Base-by-base conservation (phyloP, 1,140 invertebrate genomes). In the Aphis craccivora region DNA sequence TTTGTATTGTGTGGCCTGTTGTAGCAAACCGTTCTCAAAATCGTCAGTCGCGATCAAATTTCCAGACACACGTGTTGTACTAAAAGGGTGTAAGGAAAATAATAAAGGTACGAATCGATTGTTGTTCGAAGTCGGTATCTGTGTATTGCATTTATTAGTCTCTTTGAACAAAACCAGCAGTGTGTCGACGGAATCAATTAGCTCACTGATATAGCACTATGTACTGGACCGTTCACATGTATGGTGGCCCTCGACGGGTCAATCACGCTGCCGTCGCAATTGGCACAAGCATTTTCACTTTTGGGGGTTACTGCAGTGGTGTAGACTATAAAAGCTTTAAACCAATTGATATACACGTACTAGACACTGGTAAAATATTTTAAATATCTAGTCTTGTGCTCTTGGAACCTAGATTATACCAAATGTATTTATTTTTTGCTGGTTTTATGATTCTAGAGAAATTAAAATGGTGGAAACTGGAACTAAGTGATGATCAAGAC, bases 261-360 rank as follows among this genome's bases (percentile, higher is more conserved):
- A 99, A 99, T 95, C 98, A 99, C 96, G 98, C 98, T 23, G 98
- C 98, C n/a, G 98, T 98, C 60, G 96, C 96, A 91, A 96, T 99
- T 81, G 97, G 96, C 35, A 96, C 97, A 94, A 97, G 96, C 94
- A 98, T 99, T 91, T 99, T 97, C 95, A 98, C 97, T 2, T 99
- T 99, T 95, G 98, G 98, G 43, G 98, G 98, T 37, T 99, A 98
- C 95, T 98, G 97, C 95, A 97, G 97, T 7, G 97, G 96, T 40
- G 97, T 98, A 94, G 97, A 98, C 94, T 98, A 97, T 95, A 95
- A 96, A 60, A 95, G 95, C 8, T 96, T 96, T 83, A 96, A 97
- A 35, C 97, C 97, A 7, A 99, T 99, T 94, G 98, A 99, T 95
- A 97, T 99, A 7, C 97, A 98, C 95, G 96, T 98, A n/a, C 95